These are phyloP conservation scores for Clistopyga incitator DNA, from an alignment of 2,888 invertebrate species.

Conservation along the genomic window DNA sequence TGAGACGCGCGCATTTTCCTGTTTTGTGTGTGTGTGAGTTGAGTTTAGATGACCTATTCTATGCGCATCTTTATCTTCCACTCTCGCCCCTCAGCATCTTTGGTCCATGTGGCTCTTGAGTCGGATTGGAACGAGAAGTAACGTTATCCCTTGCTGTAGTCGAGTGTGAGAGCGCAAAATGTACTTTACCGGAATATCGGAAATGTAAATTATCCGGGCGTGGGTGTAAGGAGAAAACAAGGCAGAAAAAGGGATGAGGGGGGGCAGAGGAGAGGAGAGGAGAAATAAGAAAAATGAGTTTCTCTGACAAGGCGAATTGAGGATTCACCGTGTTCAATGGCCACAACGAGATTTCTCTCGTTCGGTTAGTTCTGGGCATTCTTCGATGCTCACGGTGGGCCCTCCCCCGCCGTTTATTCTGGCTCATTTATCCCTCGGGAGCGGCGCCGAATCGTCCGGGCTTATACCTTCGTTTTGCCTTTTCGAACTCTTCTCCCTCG, in stretches of 20 bases:
- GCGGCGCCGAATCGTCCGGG: conserved; percentile 67
- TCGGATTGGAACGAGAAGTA: conserved; percentile 39
- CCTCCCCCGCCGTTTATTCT: conserved; percentile 72
- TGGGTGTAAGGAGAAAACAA: conserved; percentile 62
- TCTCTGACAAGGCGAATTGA: conserved; percentile 53
- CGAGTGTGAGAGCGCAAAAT: conserved; percentile 12
- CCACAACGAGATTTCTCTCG: conserved; percentile 43
- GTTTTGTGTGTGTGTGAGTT: conserved; percentile 11
- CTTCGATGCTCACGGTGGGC: conserved; percentile 70
- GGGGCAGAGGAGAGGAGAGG: conserved; percentile 15
- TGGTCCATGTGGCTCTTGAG: not conserved
- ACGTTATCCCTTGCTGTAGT: not conserved
- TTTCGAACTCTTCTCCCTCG: conserved; percentile 55
- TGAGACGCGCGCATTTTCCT: conserved; percentile 11
- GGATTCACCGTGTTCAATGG: conserved; percentile 47
- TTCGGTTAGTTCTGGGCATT: conserved; percentile 74
- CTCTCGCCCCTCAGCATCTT: not conserved
- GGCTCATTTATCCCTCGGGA: conserved; percentile 76
- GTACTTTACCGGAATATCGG: conserved; percentile 60
- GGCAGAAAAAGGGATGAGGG: conserved; percentile 7
- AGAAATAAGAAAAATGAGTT: conserved; percentile 18
- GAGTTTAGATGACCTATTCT: conserved; percentile 55
- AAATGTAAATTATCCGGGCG: conserved; percentile 62
- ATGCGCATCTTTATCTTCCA: conserved; percentile 17
- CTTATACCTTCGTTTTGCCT: conserved; percentile 69